Conservation (phyloP, 1,140 invertebrate species). For the Meloidogyne exigua region DNA sequence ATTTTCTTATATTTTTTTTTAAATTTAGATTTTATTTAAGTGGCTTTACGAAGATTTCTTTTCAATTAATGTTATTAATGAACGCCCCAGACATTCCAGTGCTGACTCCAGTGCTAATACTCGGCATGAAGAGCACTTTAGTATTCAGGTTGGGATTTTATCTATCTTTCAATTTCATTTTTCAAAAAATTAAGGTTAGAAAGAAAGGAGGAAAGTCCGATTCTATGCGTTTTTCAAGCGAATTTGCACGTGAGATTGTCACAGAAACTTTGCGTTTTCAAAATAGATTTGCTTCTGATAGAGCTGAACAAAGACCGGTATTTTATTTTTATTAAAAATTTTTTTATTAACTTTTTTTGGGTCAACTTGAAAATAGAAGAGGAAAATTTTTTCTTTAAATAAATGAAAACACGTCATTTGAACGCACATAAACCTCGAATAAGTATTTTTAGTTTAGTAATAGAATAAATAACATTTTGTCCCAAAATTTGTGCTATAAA, state of each 20-base stretch:
- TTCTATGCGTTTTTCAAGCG: slow-evolving; percentile 94
- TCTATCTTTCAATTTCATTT: slow-evolving; percentile 63
- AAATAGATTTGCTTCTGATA: slow-evolving; percentile 49
- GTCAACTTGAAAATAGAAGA: too few species aligned
- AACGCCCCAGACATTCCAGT: slow-evolving; percentile 30
- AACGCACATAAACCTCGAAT: too few species aligned
- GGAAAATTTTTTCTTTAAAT: too few species aligned
- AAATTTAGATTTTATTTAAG: slow-evolving; percentile 58
- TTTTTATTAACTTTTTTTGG: neutral
- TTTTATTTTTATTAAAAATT: slow-evolving; percentile 6
- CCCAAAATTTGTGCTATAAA: too few species aligned
- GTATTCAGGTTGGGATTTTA: slow-evolving; percentile 7
- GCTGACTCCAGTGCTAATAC: neutral
- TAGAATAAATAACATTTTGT: too few species aligned
- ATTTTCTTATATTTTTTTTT: slow-evolving; percentile 67
- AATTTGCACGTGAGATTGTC: slow-evolving; percentile 84
- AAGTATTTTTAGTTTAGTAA: too few species aligned
- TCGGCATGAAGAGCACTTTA: slow-evolving; percentile 17
- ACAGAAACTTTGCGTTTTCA: slow-evolving; percentile 82
- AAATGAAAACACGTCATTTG: too few species aligned
- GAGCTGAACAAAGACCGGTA: slow-evolving; percentile 44
- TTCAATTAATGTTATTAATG: slow-evolving; percentile 65
- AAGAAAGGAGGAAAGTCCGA: slow-evolving; percentile 81
- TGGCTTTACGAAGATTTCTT: slow-evolving; percentile 69
- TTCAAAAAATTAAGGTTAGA: slow-evolving; percentile 82